Base-by-base conservation (phyloP, 2,113 vertebrate genomes). In the Crotalus viridis region DNA sequence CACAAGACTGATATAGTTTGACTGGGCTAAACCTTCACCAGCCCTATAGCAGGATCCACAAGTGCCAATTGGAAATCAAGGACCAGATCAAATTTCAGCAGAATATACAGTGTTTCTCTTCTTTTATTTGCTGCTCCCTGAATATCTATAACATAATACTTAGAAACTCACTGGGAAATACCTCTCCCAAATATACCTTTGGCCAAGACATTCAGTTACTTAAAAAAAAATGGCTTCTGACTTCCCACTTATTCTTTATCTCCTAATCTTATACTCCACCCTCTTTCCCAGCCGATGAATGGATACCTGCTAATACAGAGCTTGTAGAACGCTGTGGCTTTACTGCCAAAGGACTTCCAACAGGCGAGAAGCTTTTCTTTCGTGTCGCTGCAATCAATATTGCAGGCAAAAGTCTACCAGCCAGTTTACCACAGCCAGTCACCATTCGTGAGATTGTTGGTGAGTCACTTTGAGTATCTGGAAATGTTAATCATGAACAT, bases 381-480 rank as follows among this genome's bases (percentile, higher is more conserved):
- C 97, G 98, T 3, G 98, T 99, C 5, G 92, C 96, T 4, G 97
- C 98, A 0, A 95, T 99, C 85, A 99, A 99, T 97, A 97, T 98
- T 0, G 99, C 99, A 0, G 99, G 99, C 0, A 97, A 97, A 89
- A 99, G 98, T 94, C 92, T 91, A 22, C 98, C 98, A 0, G 98
- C 98, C 89, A 94, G 94, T 0, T 95, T 98, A 85, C 0, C 81
- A 0, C 98, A 99, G 96, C 96, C 98, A 0, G 98, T 99, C 95
- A 99, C 98, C 28, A 98, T 99, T 97, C 97, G 96, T 90, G 98
- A 99, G 96, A 98, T 99, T 87, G 96, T 98, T 46, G 97, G 98
- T 99, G 91, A 98, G 98, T 96, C 85, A 5, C 10, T 69, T 48
- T 0, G 0, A 13, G 87, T 12, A 33, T 56, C 33, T 26, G 46